Evolutionary conservation across 1,140 invertebrate species (phyloP).

Genomic region (Magallana angulata): DNA sequence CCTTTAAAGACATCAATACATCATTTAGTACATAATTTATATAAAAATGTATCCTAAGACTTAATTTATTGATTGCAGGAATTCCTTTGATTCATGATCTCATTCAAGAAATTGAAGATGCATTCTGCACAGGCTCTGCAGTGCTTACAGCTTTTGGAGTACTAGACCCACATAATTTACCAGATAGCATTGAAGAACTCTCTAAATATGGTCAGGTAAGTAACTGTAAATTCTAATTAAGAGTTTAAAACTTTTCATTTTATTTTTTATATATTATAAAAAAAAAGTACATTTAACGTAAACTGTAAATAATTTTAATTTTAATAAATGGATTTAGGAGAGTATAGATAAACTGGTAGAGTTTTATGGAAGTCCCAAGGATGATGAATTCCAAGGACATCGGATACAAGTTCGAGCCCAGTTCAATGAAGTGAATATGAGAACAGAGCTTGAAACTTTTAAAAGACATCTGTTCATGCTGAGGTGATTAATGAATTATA

Average conservation of each 20-base stretch:
- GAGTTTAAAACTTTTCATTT: no score
- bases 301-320: no score
- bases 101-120: conserved; percentile 50
- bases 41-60: neutral
- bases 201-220: conserved; percentile 4
- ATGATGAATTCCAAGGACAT: neutral
- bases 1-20: neutral
- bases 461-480: conserved; percentile 25
- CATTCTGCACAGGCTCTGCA: conserved; percentile 38
- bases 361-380: conserved; percentile 17
- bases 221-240: no score
- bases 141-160: conserved; percentile 54
- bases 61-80: conserved; percentile 33
- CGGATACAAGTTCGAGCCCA: neutral
- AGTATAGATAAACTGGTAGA: neutral
- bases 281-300: no score
- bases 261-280: no score
- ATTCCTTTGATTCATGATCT: conserved; percentile 41
- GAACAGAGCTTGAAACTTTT: conserved; percentile 31
- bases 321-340: neutral
- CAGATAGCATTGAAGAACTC: conserved; percentile 28
- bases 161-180: conserved; percentile 46
- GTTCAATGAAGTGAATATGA: no score
- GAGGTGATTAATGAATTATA: neutral
- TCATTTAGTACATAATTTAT: neutral